Percentiles rank a stretch among this genome's conserved stretches.
These are phyloP conservation scores for Lanistes nyassanus DNA, from an alignment of 1,140 invertebrate genomes.

Conservation along the genomic window DNA sequence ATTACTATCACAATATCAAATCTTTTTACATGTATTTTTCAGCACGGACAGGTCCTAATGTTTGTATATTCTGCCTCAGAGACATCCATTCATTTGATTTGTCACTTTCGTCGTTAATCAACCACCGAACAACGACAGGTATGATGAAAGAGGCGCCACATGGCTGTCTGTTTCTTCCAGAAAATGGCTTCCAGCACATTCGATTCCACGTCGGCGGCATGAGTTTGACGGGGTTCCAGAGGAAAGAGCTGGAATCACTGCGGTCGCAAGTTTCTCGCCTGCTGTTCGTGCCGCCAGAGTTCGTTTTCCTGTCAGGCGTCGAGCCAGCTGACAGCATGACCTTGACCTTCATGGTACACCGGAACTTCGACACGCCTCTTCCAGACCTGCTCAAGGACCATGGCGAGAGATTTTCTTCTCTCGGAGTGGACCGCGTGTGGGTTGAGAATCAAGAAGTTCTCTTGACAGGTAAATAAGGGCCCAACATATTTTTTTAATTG, in stretches of 20 bases:
- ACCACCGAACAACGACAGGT: neutral
- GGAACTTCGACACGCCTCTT: constrained; percentile 14
- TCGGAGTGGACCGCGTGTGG: constrained; percentile 15
- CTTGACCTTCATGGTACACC: constrained; percentile 31
- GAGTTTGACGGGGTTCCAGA: constrained; percentile 17
- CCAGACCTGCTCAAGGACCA: constrained; percentile 20
- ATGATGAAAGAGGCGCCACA: neutral
- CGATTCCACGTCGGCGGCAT: constrained; percentile 24
- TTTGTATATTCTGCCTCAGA: too few species aligned
- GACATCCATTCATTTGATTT: too few species aligned
- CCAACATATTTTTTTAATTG: too few species aligned
- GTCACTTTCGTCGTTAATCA: too few species aligned
- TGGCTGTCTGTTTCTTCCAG: neutral
- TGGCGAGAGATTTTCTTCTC: constrained; percentile 12
- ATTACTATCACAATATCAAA: neutral
- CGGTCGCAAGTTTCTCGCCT: constrained; percentile 24
- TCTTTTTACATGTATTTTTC: neutral
- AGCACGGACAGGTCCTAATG: too few species aligned
- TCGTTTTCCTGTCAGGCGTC: constrained; percentile 29
- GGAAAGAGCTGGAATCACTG: constrained; percentile 22
- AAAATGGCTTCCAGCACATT: constrained; percentile 22
- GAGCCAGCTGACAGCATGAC: constrained; percentile 25
- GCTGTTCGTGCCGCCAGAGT: constrained; percentile 31
- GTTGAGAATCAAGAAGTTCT: constrained; percentile 1
- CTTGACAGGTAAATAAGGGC: neutral